These are phyloP conservation scores for Drosophila siamana DNA, from an alignment of 2,888 invertebrate genomes.

Conservation along the genomic window DNA sequence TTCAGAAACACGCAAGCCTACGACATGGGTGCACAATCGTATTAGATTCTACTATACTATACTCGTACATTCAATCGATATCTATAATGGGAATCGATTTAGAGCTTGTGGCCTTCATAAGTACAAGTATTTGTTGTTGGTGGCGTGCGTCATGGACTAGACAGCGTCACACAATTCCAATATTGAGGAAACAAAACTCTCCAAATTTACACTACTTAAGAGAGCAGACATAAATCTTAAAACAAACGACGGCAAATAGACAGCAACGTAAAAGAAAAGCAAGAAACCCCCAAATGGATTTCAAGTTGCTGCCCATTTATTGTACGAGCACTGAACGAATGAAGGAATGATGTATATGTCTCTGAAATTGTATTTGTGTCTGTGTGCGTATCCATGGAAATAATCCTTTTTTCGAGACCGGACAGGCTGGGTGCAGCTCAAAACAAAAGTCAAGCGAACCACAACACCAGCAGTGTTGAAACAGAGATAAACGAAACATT, in stretches of 20 bases:
- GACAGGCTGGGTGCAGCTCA: conserved; percentile 7
- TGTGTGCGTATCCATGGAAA: conserved; percentile 13
- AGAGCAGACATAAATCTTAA: conserved; percentile 29
- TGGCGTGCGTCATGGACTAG: conserved; percentile 18
- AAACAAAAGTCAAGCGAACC: conserved; percentile 21
- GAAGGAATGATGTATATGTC: conserved; percentile 34
- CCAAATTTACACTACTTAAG: conserved; percentile 39
- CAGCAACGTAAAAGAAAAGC: conserved; percentile 6
- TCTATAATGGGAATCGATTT: conserved; percentile 42
- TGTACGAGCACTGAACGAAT: conserved; percentile 23
- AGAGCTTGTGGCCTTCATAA: conserved; percentile 19
- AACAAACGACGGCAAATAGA: conserved; percentile 25
- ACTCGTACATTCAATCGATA: conserved; percentile 40
- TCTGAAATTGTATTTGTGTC: conserved; percentile 1
- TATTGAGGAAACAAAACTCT: conserved; percentile 15
- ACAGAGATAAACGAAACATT: conserved; percentile 44
- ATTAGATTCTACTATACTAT: conserved; percentile 5
- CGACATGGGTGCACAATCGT: conserved; percentile 16
- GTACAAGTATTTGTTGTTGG: conserved; percentile 8
- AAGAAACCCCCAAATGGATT: conserved; percentile 2
- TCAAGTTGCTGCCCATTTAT: conserved; percentile 20
- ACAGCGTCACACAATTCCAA: conserved; percentile 15
- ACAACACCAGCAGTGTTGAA: conserved; percentile 27
- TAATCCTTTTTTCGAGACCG: conserved; percentile 29
- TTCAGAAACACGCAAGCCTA: conserved; percentile 45